Conservation (phyloP, 2,797 vertebrate genomes). For the Serranus cabrilla region DNA sequence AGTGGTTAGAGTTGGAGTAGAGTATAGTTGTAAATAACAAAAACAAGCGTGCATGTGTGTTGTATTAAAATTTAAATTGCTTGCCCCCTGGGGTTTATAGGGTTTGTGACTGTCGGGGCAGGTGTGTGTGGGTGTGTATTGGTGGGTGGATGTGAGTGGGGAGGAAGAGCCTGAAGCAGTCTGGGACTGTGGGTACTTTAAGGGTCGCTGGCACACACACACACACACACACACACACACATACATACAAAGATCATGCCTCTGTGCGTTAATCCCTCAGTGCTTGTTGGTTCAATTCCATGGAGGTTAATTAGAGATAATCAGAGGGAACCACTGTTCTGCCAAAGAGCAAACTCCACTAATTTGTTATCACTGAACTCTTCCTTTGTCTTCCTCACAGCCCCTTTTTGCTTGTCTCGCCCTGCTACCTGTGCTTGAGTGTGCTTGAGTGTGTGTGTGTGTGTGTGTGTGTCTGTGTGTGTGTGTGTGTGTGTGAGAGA, state of each 20-base stretch:
- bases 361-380: conserved; percentile 77
- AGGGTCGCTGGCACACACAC: conserved; percentile 9
- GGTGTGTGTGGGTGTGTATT: conserved; percentile 17
- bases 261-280: conserved; percentile 72
- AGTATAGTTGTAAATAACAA: background rate
- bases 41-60: background rate
- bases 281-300: conserved; percentile 74
- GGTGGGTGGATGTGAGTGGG: background rate
- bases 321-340: conserved; percentile 80
- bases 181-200: conserved; percentile 18
- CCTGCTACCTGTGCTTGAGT: conserved; percentile 23
- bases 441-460: conserved; percentile 20
- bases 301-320: conserved; percentile 86
- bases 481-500: conserved; percentile 13
- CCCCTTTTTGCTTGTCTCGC: conserved; percentile 37
- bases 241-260: conserved; percentile 51
- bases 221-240: conserved; percentile 35
- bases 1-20: background rate
- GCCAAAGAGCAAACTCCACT: conserved; percentile 71
- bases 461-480: conserved; percentile 19
- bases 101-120: conserved; percentile 21
- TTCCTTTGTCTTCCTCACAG: conserved; percentile 61
- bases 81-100: background rate
- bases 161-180: conserved; percentile 16
- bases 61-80: background rate